Conservation (phyloP, 2,797 vertebrate species). For the Salarias fasciatus region DNA sequence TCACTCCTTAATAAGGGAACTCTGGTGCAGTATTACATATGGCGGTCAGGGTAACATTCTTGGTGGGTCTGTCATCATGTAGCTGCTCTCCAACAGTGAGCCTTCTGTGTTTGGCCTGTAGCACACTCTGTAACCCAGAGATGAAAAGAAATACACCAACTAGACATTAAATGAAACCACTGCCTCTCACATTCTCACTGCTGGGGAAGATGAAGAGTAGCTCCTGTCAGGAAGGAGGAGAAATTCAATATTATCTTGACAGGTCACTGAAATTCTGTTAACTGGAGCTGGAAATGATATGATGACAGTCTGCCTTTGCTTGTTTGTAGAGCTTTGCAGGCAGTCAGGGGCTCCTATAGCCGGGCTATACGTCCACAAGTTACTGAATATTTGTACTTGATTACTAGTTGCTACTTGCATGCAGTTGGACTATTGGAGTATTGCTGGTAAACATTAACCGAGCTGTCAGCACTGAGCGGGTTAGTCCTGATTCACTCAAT, state of each 20-base stretch:
- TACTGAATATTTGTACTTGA: neutral
- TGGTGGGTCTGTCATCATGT: conserved; percentile 80
- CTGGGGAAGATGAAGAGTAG: conserved; percentile 28
- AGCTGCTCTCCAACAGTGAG: conserved; percentile 73
- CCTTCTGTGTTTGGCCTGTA: conserved; percentile 67
- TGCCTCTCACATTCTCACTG: conserved; percentile 53
- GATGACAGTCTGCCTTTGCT: conserved; percentile 34
- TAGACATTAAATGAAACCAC: conserved; percentile 69
- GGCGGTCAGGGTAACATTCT: conserved; percentile 79
- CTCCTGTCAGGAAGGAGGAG: conserved; percentile 50
- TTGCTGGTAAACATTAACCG: no score
- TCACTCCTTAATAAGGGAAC: conserved; percentile 81
- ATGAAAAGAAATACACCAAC: conserved; percentile 68
- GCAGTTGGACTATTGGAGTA: no score
- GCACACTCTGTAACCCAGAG: conserved; percentile 59
- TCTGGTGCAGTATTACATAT: conserved; percentile 78
- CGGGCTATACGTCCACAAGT: conserved; percentile 1
- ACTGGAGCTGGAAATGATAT: conserved; percentile 24
- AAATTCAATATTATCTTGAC: conserved; percentile 57
- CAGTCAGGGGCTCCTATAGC: neutral
- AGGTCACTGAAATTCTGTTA: conserved; percentile 29
- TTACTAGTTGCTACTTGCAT: no score
- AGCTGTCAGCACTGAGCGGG: no score
- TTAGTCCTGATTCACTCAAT: no score
- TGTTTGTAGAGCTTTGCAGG: neutral